phyloP scores from a whole-genome alignment of 2,113 vertebrate species.

The Anhinga rufa region DNA sequence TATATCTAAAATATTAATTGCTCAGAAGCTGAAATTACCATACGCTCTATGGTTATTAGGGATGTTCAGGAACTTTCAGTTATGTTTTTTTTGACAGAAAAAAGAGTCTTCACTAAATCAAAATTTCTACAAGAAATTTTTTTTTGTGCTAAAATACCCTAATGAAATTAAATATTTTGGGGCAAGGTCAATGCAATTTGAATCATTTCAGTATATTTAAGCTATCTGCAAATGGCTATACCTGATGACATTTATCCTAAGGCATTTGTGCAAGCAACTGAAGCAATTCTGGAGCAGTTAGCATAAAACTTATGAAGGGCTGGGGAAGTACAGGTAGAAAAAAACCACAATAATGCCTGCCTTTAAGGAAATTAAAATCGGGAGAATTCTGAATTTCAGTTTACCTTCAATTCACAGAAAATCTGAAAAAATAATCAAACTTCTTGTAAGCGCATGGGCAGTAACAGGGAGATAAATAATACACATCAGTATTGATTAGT shows the following conservation, averaged over 20 bases:
- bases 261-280: not conserved
- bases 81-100: not conserved
- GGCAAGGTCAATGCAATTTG: not conserved
- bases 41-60: not conserved
- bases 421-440: not conserved
- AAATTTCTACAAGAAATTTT: not conserved
- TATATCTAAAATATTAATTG: not conserved
- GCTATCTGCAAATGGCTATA: not conserved
- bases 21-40: not conserved
- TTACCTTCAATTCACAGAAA: not conserved
- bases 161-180: not conserved
- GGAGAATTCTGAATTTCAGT: not conserved
- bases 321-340: not conserved
- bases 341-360: not conserved
- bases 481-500: not conserved
- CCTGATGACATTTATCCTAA: not conserved
- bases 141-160: not conserved
- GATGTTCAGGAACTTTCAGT: not conserved
- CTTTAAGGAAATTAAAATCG: not conserved
- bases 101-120: not conserved
- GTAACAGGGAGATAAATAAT: not conserved
- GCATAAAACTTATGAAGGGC: not conserved
- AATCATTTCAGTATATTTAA: not conserved
- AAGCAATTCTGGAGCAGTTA: not conserved
- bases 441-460: not conserved